Conservation (phyloP, 2,797 vertebrate genomes). For the Gila robusta region DNA sequence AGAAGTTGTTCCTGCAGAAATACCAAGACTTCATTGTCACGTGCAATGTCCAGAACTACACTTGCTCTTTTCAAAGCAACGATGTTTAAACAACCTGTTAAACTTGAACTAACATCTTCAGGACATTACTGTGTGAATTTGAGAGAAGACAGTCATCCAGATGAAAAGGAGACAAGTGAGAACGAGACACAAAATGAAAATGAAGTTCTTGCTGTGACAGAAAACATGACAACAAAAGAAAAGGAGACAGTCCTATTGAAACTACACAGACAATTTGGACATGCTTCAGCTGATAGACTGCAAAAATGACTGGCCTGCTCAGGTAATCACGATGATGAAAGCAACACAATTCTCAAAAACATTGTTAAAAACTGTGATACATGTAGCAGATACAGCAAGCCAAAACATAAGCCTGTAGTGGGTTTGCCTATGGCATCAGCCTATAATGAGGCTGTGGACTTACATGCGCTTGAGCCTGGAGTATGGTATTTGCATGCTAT, state of each 20-base stretch:
- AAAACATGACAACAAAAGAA: constrained; percentile 48
- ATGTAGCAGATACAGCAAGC: constrained; percentile 45
- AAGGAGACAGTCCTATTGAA: constrained; percentile 51
- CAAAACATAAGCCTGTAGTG: constrained; percentile 47
- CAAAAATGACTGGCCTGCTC: constrained; percentile 26
- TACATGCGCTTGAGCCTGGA: too few species aligned
- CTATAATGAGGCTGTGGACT: too few species aligned
- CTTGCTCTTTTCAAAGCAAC: too few species aligned
- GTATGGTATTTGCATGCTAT: too few species aligned
- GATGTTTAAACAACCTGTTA: too few species aligned
- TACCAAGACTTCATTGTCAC: too few species aligned
- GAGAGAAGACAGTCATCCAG: too few species aligned
- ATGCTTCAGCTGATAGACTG: constrained; percentile 46
- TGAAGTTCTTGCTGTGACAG: constrained; percentile 37
- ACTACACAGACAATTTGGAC: constrained; percentile 56
- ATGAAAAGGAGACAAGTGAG: not conserved
- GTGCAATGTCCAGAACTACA: too few species aligned
- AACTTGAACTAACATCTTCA: too few species aligned
- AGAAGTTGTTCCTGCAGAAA: too few species aligned
- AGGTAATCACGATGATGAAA: constrained; percentile 49
- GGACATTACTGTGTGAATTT: too few species aligned
- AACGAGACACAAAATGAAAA: constrained; percentile 10
- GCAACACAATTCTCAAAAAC: constrained; percentile 28
- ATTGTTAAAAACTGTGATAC: constrained; percentile 54
- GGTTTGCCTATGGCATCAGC: constrained; percentile 24